Evolutionary conservation across 92 coral and sea anemone genomes (phyloP).

Genomic region (Siderastrea siderea): DNA sequence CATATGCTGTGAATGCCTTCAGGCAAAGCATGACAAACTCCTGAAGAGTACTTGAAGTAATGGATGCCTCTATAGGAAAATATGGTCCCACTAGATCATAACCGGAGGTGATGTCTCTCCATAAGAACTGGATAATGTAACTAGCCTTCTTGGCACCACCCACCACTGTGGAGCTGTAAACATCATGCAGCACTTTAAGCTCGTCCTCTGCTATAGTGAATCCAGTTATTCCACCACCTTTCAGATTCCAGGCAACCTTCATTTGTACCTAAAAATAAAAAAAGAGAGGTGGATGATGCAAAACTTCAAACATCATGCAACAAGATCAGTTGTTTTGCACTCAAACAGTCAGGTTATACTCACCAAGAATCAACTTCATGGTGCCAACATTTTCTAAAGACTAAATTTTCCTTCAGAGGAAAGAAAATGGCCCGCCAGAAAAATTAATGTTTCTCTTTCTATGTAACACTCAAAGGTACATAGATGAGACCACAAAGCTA

Average conservation of each 20-base stretch:
- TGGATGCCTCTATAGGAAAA: conserved; percentile 1
- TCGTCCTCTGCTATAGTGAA: conserved; percentile 42
- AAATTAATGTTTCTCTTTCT: too few relatives aligned
- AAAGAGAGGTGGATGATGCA: too few relatives aligned
- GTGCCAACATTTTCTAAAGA: too few relatives aligned
- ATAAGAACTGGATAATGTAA: conserved; percentile 22
- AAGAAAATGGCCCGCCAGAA: too few relatives aligned
- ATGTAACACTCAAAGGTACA: too few relatives aligned
- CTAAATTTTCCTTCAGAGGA: too few relatives aligned
- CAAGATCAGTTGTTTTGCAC: too few relatives aligned
- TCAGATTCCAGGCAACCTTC: conserved; percentile 66
- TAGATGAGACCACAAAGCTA: too few relatives aligned
- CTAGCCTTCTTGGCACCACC: conserved; percentile 26
- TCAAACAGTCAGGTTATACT: too few relatives aligned
- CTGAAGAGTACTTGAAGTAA: conserved; percentile 8
- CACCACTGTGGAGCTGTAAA: conserved; percentile 5
- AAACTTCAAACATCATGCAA: too few relatives aligned
- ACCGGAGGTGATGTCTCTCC: conserved; percentile 39
- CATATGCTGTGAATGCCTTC: conserved; percentile 13
- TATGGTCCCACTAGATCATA: background rate
- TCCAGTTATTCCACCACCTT: conserved; percentile 49
- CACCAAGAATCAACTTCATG: too few relatives aligned
- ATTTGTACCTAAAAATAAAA: conserved; percentile 34
- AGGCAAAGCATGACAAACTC: conserved; percentile 21
- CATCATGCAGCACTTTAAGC: conserved; percentile 53